Evolutionary conservation across 2,113 vertebrate species (phyloP), one percentile per base, ranked within the genome.

Genomic region (Loxodonta africana): DNA sequence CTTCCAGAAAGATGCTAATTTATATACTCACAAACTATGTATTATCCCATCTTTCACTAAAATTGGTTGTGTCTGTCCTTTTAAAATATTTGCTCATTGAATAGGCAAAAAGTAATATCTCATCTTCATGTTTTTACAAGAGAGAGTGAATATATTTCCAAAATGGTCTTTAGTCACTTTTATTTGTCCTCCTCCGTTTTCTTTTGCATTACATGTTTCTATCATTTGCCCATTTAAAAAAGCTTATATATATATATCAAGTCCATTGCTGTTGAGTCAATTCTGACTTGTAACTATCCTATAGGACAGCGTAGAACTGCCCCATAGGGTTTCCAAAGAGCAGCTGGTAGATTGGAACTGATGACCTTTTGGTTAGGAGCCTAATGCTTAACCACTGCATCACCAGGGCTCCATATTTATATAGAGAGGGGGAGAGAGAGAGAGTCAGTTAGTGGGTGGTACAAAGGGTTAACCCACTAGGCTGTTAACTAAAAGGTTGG

Each of bases 1-100:
- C 91, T 94, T 94, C 88, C 88, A 91, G 86, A 93, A 91, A 89
- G 83, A 53, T 62, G 91, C 94, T 93, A 46, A 62, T 91, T 91
- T 76, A 77, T 88, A 91, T 83, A 37, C 77, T 95, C 65, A 62
- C 74, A 80, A 86, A 81, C 84, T 83, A 30, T 76, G 65, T 28
- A 12, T 57, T 87, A n/a, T 71, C 88, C 74, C n/a, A 48, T 63
- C 44, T 17, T 57, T 84, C 81, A n/a, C 81, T 33, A 51, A 77
- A 88, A 89, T 44, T 21, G 57, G 37, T 12, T 30, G 25, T 48
- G 74, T 46, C 41, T 12, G 1, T 77, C 41, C 69, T 71, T 46
- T 46, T 26, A 25, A 41, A 77, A 77, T 77, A 77, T 77, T 46
- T 28, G 11, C 12, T 25, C 41, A 33, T 69, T 7, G 23, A 30